Evolutionary conservation across 2,113 vertebrate genomes (phyloP).

Genomic region (Amphiprion percula): DNA sequence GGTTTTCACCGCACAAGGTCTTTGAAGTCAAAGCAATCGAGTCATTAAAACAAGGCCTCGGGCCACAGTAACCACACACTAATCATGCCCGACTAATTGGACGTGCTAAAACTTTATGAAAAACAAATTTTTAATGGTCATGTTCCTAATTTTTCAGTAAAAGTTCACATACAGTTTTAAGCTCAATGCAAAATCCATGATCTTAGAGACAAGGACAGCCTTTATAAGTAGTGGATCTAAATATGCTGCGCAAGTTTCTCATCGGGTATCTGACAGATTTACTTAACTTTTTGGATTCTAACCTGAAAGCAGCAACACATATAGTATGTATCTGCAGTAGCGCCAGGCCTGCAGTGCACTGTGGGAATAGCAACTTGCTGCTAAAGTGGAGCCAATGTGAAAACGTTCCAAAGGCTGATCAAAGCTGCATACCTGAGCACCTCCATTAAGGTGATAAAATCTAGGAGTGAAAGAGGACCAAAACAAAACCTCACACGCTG

Average conservation of each 20-base stretch:
- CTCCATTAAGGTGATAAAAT: slow-evolving; percentile 75
- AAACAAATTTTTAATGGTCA: slow-evolving; percentile 2
- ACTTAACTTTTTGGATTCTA: background rate
- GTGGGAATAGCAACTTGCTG: slow-evolving; percentile 67
- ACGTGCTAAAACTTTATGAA: slow-evolving; percentile 25
- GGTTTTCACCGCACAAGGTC: slow-evolving; percentile 5
- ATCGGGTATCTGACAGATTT: background rate
- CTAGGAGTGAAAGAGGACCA: slow-evolving; percentile 44
- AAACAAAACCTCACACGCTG: slow-evolving; percentile 65
- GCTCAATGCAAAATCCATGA: background rate
- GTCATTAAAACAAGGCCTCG: slow-evolving; percentile 56
- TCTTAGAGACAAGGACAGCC: background rate
- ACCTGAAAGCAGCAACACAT: background rate
- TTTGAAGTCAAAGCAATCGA: slow-evolving; percentile 54
- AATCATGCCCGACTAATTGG: slow-evolving; percentile 57
- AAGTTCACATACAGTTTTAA: background rate
- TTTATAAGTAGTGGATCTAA: background rate
- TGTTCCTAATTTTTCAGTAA: background rate
- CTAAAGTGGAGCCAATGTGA: slow-evolving; percentile 76
- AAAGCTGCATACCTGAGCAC: slow-evolving; percentile 77
- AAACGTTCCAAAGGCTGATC: slow-evolving; percentile 75
- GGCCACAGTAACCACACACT: slow-evolving; percentile 37
- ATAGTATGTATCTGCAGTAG: background rate
- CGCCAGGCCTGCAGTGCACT: slow-evolving; percentile 47
- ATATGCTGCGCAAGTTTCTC: background rate